Evolutionary conservation across 1,140 invertebrate genomes (phyloP), one percentile per base, ranked within the genome.

Genomic region (Hypothenemus hampei): DNA sequence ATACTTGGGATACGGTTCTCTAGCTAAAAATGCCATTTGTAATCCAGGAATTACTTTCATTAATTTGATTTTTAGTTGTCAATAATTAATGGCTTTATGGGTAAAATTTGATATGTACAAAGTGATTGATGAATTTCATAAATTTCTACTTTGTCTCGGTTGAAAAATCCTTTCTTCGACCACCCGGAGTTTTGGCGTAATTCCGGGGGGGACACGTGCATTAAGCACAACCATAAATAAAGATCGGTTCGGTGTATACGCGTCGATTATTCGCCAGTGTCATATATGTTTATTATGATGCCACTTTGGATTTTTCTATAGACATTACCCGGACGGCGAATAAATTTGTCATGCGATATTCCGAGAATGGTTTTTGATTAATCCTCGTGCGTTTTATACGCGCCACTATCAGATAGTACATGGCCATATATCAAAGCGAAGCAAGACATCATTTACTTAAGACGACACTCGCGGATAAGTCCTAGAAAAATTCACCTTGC

Each of bases 391-490:
- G 54, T 49, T 56, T 49, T 56, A 56, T 56, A 56, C 26, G 54
- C 45, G 24, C 26, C 54, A 24, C 54, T 56, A 56, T 56, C 54
- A 56, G 54, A 56, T 56, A 23, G 11, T n/a, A 56, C 44, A 40
- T 20, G 16, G 11, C 41, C 54, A 33, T 56, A 56, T 49, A 56
- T 56, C 45, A 56, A 56, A 44, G 4, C 39, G n/a, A 56, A 56
- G 45, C 45, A 56, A 56, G 54, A 56, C 54, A 56, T 56, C 54
- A 56, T 56, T 56, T 56, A 54, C 51, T 54, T 54, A 54, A 54
- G 43, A 45, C 26, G 43, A 54, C 40, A 46, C 51, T 45, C 23
- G 51, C 29, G 51, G 51, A 54, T 54, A 45, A 54, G 51, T 54
- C 29, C 33, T 22, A 54, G 51, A 54, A 39, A 44, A 54, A 54